Evolutionary conservation across 2,888 invertebrate genomes (phyloP).

Genomic region (Epistrophe eligans): DNA sequence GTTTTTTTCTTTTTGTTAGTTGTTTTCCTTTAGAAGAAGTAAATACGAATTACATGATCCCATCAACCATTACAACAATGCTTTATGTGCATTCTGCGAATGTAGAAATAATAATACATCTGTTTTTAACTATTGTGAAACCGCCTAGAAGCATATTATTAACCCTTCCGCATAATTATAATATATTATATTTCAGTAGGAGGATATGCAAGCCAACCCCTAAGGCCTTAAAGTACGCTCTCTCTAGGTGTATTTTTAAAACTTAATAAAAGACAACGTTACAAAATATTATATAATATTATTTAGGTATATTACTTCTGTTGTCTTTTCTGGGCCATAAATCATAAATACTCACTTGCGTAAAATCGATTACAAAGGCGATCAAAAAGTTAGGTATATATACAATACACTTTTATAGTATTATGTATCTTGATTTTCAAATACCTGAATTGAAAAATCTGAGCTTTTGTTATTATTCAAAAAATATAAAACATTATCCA

Average conservation of each 20-base stretch:
- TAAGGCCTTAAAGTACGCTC: slow-evolving; percentile 42
- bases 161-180: slow-evolving; percentile 72
- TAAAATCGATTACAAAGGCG: too few relatives aligned
- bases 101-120: slow-evolving; percentile 73
- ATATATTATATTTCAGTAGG: slow-evolving; percentile 47
- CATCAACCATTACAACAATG: slow-evolving; percentile 74
- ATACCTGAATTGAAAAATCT: too few relatives aligned
- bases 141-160: slow-evolving; percentile 60
- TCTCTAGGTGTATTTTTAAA: neutral
- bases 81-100: slow-evolving; percentile 72
- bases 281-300: neutral
- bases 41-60: slow-evolving; percentile 70
- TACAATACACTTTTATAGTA: too few relatives aligned
- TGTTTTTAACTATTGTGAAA: slow-evolving; percentile 73
- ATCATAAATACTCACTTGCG: too few relatives aligned
- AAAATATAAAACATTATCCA: too few relatives aligned
- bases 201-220: slow-evolving; percentile 55
- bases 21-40: slow-evolving; percentile 43
- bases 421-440: too few relatives aligned
- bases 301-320: neutral
- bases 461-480: too few relatives aligned
- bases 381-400: too few relatives aligned
- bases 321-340: neutral
- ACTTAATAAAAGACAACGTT: neutral
- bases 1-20: slow-evolving; percentile 29